A percentile compares a stretch with the other conserved stretches of the same genome.
Conservation (phyloP, 2,888 invertebrate species). For the Andrena dorsata region DNA sequence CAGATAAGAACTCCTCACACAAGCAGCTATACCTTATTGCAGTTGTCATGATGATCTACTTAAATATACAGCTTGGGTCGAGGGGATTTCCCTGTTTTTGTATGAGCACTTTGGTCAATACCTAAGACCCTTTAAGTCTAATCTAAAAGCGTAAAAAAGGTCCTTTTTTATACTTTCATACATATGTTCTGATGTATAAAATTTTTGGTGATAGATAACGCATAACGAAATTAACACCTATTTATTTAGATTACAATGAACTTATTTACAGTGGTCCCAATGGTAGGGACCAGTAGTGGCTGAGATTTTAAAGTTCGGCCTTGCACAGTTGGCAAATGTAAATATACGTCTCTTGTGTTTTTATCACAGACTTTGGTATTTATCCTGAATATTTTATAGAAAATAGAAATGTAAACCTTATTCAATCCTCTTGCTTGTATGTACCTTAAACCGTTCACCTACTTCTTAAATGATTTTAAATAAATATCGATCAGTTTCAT, state of each 20-base stretch:
- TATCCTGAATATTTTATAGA: neutral
- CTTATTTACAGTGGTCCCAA: neutral
- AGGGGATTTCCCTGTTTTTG: slow-evolving; percentile 38
- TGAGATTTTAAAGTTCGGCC: neutral
- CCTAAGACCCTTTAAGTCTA: neutral
- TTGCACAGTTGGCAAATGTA: slow-evolving; percentile 5
- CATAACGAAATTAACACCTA: neutral
- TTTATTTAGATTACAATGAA: neutral
- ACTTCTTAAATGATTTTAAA: neutral
- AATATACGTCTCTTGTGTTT: neutral
- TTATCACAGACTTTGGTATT: too few species aligned
- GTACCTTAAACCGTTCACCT: neutral
- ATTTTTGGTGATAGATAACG: neutral
- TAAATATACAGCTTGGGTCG: neutral
- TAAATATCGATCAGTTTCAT: neutral
- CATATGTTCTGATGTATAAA: neutral
- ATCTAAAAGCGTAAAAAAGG: neutral
- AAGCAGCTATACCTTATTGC: slow-evolving; percentile 28
- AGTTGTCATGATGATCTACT: neutral
- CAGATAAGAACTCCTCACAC: slow-evolving; percentile 46
- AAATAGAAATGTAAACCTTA: neutral
- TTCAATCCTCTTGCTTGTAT: neutral
- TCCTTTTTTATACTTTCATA: neutral
- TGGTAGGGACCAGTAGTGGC: neutral
- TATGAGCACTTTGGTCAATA: neutral